Evolutionary conservation across 2,888 invertebrate species (phyloP), one percentile per base, ranked within the genome.

Genomic region (Eubasilissa splendida): DNA sequence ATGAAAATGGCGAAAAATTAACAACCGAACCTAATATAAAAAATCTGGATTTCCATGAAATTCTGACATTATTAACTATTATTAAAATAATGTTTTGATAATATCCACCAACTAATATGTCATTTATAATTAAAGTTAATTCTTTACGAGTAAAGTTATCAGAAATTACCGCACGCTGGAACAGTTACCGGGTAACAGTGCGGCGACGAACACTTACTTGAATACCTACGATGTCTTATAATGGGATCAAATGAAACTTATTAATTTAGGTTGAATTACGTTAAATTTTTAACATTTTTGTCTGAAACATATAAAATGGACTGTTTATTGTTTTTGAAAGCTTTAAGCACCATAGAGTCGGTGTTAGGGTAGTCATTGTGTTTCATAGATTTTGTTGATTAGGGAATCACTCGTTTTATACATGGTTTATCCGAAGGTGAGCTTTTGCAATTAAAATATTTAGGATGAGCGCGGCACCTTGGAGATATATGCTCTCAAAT

Each of bases 341-440:
- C 75, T 81, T 77, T 77, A 81, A 81, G 80, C 80, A 81, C 80
- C 80, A 54, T 81, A 81, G 80, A 75, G 74, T 81, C 73, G 80
- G 75, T 81, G 80, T 81, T 81, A 68, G 75, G 75, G 70, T 63
- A 60, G 63, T 22, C 53, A 65, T 76, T 76, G 54, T 76, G 76
- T 76, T 76, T 22, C 52, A 65, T 76, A 76, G 52, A 14, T 76
- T 76, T n/a, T 63, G 76, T 76, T 76, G 31, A 52, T 33, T 76
- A 76, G 76, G 65, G 12, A 76, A 76, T 65, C 65, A 73, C 71
- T 65, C 50, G 56, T 73, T 73, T 65, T 65, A 76, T 65, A 76
- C 65, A 31, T 76, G 53, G 66, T 76, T 50, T 74, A 14, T 33
- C 53, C 14, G 71, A 14, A 60, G 9, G 66, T 65, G 33, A 74